phyloP scores from a whole-genome alignment of 2,797 vertebrate genomes.

The Pipistrellus kuhlii region DNA sequence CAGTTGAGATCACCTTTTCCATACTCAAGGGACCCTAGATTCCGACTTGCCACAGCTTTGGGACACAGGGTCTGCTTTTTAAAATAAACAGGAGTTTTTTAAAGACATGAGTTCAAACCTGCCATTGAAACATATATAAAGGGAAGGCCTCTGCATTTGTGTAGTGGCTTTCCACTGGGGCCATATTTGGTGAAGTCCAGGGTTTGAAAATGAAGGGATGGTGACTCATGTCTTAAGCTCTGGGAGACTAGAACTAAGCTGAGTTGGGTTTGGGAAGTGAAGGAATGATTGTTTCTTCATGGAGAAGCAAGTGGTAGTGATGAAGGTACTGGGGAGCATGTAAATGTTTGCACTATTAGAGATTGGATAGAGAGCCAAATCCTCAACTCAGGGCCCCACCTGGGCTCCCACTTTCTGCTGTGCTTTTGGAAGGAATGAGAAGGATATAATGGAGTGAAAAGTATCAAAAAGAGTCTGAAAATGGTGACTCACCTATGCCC shows the following conservation, averaged over 20 bases:
- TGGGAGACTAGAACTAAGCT: background rate
- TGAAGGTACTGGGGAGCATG: background rate
- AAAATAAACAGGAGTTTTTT: background rate
- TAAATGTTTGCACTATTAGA: background rate
- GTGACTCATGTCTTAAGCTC: background rate
- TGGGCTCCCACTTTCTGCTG: background rate
- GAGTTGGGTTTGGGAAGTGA: rapidly evolving
- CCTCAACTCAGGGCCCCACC: background rate
- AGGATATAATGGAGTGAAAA: background rate
- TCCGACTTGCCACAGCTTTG: background rate
- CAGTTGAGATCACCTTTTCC: background rate
- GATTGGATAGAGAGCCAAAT: background rate
- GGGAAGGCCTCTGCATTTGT: too few relatives aligned
- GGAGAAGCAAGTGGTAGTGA: background rate
- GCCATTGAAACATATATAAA: background rate
- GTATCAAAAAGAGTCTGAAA: background rate
- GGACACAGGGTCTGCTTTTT: background rate
- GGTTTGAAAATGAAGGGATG: background rate
- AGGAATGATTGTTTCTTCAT: background rate
- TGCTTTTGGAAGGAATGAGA: background rate
- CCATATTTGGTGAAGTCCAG: background rate
- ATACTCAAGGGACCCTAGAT: background rate
- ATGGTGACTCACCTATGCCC: background rate
- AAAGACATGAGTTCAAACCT: background rate
- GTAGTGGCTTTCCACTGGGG: background rate